These are phyloP conservation scores for Crotophaga sulcirostris DNA, from an alignment of 2,113 vertebrate genomes.

Conservation along the genomic window DNA sequence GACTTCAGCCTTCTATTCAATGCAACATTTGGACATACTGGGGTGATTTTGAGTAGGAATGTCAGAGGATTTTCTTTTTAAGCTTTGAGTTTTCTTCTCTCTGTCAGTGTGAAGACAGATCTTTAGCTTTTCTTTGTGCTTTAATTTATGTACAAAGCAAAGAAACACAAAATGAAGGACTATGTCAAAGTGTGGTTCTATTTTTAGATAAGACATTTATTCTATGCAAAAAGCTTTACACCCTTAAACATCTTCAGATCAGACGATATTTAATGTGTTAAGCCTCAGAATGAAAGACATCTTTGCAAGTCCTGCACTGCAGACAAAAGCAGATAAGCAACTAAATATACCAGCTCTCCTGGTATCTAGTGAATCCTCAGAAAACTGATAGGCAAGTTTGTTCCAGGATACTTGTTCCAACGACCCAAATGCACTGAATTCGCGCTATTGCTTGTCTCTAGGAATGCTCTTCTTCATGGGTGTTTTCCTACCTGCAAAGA, in stretches of 20 bases:
- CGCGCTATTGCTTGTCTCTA: background rate
- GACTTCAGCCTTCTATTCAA: background rate
- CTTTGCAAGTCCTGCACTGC: conserved; percentile 2
- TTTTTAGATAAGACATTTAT: conserved; percentile 50
- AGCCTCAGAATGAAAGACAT: conserved; percentile 19
- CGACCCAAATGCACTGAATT: background rate
- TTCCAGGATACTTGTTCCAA: background rate
- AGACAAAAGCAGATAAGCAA: conserved; percentile 48
- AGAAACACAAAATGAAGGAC: conserved; percentile 10
- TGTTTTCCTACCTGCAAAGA: background rate
- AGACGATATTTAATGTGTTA: conserved; percentile 30
- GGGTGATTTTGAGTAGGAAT: background rate
- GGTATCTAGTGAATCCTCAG: conserved; percentile 12
- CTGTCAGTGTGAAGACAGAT: background rate
- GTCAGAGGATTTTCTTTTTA: conserved; percentile 9
- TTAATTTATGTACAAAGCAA: conserved; percentile 38
- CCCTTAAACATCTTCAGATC: background rate
- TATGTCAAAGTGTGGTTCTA: background rate
- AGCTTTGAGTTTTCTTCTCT: background rate
- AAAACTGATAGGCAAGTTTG: conserved; percentile 15
- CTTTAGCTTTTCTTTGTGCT: conserved; percentile 15
- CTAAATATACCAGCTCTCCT: conserved; percentile 27
- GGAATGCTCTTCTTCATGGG: background rate
- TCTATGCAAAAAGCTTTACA: background rate
- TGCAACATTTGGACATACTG: background rate